phyloP scores from a whole-genome alignment of 2,888 invertebrate species.

The Pollenia griseotomentosa region DNA sequence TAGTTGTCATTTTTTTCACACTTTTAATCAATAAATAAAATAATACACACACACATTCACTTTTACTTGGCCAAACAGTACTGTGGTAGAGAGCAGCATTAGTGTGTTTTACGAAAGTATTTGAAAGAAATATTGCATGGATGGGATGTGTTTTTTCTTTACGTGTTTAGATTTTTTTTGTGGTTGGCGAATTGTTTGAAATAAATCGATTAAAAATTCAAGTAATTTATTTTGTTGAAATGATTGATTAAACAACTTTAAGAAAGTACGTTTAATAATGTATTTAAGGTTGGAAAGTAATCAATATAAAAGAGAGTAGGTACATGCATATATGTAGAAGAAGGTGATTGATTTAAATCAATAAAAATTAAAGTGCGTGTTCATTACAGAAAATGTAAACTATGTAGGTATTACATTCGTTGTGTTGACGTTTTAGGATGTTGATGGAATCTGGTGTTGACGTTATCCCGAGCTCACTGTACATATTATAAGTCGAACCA shows the following conservation, averaged over 20 bases:
- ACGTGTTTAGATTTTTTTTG: background rate
- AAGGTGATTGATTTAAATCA: too few species aligned
- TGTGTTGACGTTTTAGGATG: too few species aligned
- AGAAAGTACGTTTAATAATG: background rate
- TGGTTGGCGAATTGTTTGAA: background rate
- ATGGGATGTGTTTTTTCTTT: background rate
- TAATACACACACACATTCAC: constrained; percentile 21
- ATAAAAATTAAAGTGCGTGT: too few species aligned
- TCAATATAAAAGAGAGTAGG: too few species aligned
- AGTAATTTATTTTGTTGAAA: constrained; percentile 14
- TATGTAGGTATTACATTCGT: too few species aligned
- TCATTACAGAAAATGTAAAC: too few species aligned
- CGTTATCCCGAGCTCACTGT: too few species aligned
- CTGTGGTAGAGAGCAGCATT: too few species aligned
- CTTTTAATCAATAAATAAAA: constrained; percentile 57
- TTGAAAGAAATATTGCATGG: constrained; percentile 19
- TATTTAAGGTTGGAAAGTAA: background rate
- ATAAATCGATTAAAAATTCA: constrained; percentile 36
- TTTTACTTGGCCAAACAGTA: background rate
- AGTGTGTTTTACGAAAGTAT: background rate
- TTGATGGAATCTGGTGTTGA: too few species aligned
- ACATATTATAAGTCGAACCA: too few species aligned
- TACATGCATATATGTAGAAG: too few species aligned
- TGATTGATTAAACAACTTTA: constrained; percentile 20
- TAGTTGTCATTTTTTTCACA: constrained; percentile 67